Evolutionary conservation across 2,888 invertebrate species (phyloP), one percentile per base, ranked within the genome.

Genomic region (Embidobia sp.): DNA sequence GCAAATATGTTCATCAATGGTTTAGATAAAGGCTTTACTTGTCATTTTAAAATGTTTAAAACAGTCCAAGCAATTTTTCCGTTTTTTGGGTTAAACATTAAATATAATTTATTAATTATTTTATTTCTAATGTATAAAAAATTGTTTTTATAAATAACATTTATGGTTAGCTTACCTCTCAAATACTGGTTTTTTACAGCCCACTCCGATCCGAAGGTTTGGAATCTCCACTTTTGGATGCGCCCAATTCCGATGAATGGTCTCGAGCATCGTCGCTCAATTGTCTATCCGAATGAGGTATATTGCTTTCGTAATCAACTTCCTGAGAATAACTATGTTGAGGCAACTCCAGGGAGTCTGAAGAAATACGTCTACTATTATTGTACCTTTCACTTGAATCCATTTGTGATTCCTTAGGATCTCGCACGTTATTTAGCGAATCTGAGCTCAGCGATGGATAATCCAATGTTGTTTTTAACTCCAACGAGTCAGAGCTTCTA

Each of bases 401-500:
- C 18, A 78, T 46, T 15, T 82, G 81, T 1, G 79, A 59, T 16
- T 88, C 87, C 11, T 82, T 83, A 0, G 84, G 13, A 26, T 89
- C 89, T 15, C 82, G 78, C 0, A 89, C 84, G 49, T 89, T 89
- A 51, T 89, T 89, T 31, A 89, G 64, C 1, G 89, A 89, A 51
- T 89, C 89, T 1, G 89, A 89, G 70, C 89, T 89, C 18, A 89
- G 64, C 0, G 89, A 89, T 1, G 89, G 89, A 73, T 84, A 84
- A 72, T 89, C 89, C 8, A 89, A 69, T 0, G 91, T 91, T 42
- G 91, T 91, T 83, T 92, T 92, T 76, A 92, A 90, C 79, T 94
- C 94, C 63, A 94, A 88, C 57, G 94, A 94, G 84, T 94, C 94
- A 0, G 93, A 92, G 82, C 94, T 94, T 37, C 92, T 92, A 77